Base-by-base conservation (phyloP, 2,113 vertebrate species). In the Felis chaus region DNA sequence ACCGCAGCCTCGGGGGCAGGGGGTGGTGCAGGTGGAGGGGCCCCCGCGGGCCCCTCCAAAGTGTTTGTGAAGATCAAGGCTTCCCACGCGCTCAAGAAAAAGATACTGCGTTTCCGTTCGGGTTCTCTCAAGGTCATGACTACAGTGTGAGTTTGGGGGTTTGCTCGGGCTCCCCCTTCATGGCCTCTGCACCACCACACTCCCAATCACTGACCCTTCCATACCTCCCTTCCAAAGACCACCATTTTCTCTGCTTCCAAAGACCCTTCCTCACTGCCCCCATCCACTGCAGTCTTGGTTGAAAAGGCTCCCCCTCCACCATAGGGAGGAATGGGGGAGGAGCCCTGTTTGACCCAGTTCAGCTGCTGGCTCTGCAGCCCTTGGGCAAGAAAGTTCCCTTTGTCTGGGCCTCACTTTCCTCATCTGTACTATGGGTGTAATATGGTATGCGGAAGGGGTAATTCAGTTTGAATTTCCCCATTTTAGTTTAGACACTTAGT, bases 111-210 rank as follows among this genome's bases (percentile, higher is more conserved):
- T 16, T 99, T 99, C 97, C 99, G 99, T 41, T 99, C 99, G 0
- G 99, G 99, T 57, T 99, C 99, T 5, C 99, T 99, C 48, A 99
- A 99, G 98, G 99, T 99, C 87, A 99, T 99, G 99, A 99, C 99
- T 4, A 99, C 99, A 0, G 99, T 99, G 55, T 99, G 99, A 99
- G 83, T 89, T 55, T 16, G 69, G 83, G 63, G 76, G 31, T 36
- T 71, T 15, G 89, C 79, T n/a, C n/a, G 80, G 83, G 85, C 88
- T 92, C 92, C 85, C 89, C 89, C 74, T 92, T 63, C 92, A 27
- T 85, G 83, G 95, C 95, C 92, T 87, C 95, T 53, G 90, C 97
- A 76, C 92, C 96, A 36, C 68, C 79, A 78, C 89, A 50, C 83
- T 33, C 87, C 86, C 85, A 29, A 65, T 65, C 76, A 33, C 89